A percentile compares a stretch with the other conserved stretches of the same genome.
Conservation (phyloP, 2,888 invertebrate genomes). For the Trissolcus brochymenae region DNA sequence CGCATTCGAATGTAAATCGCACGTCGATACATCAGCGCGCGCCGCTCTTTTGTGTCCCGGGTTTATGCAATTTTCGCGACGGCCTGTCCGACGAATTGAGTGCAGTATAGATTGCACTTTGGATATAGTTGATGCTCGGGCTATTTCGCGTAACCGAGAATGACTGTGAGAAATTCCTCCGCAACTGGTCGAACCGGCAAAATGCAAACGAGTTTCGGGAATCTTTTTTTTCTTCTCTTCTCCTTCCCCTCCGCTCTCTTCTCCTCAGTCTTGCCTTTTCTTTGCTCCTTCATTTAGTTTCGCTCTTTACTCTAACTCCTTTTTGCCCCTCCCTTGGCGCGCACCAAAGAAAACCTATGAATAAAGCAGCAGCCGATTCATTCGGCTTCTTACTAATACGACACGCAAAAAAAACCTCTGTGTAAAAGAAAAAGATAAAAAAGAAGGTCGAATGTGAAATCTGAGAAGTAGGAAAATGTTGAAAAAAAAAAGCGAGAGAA, state of each 20-base stretch:
- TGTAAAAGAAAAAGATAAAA: background rate
- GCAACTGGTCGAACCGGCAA: constrained; percentile 56
- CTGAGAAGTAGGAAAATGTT: too few species aligned
- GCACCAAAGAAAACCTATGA: constrained; percentile 30
- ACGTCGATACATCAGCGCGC: background rate
- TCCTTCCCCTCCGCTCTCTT: background rate
- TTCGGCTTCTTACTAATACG: constrained; percentile 25
- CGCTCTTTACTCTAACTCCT: constrained; percentile 8
- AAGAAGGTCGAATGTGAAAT: too few species aligned
- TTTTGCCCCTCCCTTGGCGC: constrained; percentile 21
- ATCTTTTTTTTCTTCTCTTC: constrained; percentile 34
- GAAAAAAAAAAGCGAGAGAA: too few species aligned
- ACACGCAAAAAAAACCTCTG: constrained; percentile 2
- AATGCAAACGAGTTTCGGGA: constrained; percentile 53
- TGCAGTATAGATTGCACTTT: constrained; percentile 30
- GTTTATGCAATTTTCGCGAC: constrained; percentile 27
- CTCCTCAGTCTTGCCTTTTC: background rate
- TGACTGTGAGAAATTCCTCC: constrained; percentile 54
- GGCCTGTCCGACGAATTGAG: constrained; percentile 4
- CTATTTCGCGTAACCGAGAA: constrained; percentile 49
- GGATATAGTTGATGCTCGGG: constrained; percentile 45
- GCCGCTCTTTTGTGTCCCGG: background rate
- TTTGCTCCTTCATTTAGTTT: constrained; percentile 5
- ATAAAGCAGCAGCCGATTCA: constrained; percentile 40
- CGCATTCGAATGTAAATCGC: constrained; percentile 3